phyloP scores from a whole-genome alignment of 2,888 invertebrate genomes.

The Scaeva pyrastri region DNA sequence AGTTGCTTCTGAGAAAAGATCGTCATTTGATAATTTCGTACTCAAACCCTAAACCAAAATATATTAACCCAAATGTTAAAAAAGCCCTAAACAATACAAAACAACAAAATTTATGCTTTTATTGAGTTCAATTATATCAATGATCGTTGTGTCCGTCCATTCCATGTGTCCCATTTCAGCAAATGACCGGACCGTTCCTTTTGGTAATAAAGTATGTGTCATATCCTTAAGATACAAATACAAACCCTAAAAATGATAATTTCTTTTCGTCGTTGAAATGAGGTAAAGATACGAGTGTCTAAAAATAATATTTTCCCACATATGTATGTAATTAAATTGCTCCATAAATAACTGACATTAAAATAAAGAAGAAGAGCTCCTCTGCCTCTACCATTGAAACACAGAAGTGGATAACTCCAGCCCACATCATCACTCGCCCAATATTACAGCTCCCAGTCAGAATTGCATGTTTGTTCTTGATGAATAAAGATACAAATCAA shows the following conservation, averaged over 20 bases:
- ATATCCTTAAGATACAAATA: neutral
- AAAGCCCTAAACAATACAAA: too few relatives aligned
- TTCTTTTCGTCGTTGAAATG: neutral
- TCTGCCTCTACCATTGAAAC: slow-evolving; percentile 20
- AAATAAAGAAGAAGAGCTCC: neutral
- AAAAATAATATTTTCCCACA: slow-evolving; percentile 51
- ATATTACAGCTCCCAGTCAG: slow-evolving; percentile 9
- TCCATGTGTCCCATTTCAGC: neutral
- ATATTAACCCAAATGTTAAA: too few relatives aligned
- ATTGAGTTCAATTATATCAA: too few relatives aligned
- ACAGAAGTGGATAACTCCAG: slow-evolving; percentile 35
- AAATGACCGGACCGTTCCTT: neutral
- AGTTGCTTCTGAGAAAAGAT: too few relatives aligned
- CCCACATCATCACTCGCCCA: slow-evolving; percentile 50
- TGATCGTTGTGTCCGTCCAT: too few relatives aligned
- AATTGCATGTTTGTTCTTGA: slow-evolving; percentile 58
- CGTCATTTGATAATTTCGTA: too few relatives aligned
- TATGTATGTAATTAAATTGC: slow-evolving; percentile 46
- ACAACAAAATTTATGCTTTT: too few relatives aligned
- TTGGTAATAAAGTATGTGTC: neutral
- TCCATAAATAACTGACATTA: slow-evolving; percentile 63
- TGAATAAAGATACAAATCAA: slow-evolving; percentile 66
- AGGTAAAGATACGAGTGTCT: slow-evolving; percentile 13
- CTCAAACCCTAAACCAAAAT: too few relatives aligned
- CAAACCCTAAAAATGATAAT: neutral